These are phyloP conservation scores for Ptychobarbus kaznakovi DNA, from an alignment of 2,797 vertebrate genomes.

Conservation along the genomic window DNA sequence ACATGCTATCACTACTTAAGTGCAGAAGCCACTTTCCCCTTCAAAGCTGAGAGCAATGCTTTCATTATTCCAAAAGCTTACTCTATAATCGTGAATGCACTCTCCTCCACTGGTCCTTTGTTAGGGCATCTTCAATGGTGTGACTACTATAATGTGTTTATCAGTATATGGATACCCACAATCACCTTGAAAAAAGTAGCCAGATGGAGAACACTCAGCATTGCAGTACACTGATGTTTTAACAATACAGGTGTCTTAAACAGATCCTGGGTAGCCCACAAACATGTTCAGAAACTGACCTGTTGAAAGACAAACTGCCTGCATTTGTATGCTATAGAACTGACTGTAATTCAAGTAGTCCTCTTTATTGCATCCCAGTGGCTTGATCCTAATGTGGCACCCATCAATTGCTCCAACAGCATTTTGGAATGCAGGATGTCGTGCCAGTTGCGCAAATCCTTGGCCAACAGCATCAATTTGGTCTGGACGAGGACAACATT, in stretches of 20 bases:
- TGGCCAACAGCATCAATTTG: neutral
- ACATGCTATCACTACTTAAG: too few relatives aligned
- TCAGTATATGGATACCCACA: too few relatives aligned
- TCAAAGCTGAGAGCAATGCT: too few relatives aligned
- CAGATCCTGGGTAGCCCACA: neutral
- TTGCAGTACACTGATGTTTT: neutral
- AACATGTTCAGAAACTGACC: neutral
- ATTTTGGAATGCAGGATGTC: neutral
- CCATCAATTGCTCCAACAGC: neutral
- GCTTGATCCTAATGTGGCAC: neutral
- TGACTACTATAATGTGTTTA: neutral
- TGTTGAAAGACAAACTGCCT: neutral
- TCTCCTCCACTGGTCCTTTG: neutral
- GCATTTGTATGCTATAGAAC: neutral
- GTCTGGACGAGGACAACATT: neutral
- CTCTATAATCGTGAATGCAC: neutral
- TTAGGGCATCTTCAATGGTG: neutral
- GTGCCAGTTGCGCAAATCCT: neutral
- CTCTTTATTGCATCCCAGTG: neutral
- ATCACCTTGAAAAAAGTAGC: too few relatives aligned
- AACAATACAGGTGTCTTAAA: neutral
- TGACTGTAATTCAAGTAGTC: neutral
- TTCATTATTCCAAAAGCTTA: neutral
- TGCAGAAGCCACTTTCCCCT: too few relatives aligned
- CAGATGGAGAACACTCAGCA: too few relatives aligned